Evolutionary conservation across 2,113 vertebrate species (phyloP).

Genomic region (Channa maculata): DNA sequence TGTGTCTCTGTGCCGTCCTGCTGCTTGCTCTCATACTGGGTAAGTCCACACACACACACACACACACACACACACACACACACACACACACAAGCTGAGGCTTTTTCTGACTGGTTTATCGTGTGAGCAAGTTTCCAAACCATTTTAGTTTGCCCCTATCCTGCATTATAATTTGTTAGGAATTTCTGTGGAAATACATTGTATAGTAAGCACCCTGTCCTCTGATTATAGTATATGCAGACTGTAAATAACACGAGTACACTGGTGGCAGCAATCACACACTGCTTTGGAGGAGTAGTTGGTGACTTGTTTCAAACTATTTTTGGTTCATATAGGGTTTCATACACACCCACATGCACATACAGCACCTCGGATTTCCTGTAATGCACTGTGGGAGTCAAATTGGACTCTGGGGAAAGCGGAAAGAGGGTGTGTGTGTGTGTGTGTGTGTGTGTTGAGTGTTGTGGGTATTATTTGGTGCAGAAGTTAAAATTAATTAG

Average conservation of each 20-base stretch:
- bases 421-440: constrained; percentile 21
- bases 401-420: constrained; percentile 4
- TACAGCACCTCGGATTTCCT: constrained; percentile 2
- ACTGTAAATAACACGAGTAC: constrained; percentile 45
- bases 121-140: too few species aligned
- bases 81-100: too few species aligned
- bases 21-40: constrained; percentile 82
- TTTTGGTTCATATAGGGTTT: constrained; percentile 80
- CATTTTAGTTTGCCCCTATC: constrained; percentile 12
- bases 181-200: constrained; percentile 30
- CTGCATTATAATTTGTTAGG: constrained; percentile 65
- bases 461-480: constrained; percentile 18
- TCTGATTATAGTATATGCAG: constrained; percentile 57
- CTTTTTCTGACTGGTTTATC: too few species aligned
- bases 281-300: constrained; percentile 7
- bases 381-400: constrained; percentile 8
- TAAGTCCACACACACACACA: constrained; percentile 69
- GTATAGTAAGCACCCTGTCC: neutral
- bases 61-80: constrained; percentile 27
- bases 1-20: constrained; percentile 75
- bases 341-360: constrained; percentile 50
- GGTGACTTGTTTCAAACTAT: constrained; percentile 70
- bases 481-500: constrained; percentile 36
- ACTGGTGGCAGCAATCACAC: constrained; percentile 43
- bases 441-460: constrained; percentile 23